Percentiles rank a stretch among this genome's conserved stretches.
Conservation (phyloP, 2,888 invertebrate genomes). For the Ormyrus labotus region DNA sequence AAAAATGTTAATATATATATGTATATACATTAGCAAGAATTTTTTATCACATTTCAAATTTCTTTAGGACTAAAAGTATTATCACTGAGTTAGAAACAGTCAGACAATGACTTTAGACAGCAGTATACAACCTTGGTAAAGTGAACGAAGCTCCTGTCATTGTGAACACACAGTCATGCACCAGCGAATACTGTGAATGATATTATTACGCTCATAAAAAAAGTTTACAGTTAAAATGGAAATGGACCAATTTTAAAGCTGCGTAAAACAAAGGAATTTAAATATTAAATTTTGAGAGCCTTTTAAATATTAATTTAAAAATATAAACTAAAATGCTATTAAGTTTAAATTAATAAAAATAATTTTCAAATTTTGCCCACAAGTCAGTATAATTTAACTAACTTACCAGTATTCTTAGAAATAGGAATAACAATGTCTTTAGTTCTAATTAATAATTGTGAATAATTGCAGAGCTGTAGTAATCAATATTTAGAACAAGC, state of each 20-base stretch:
- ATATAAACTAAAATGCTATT: too few relatives aligned
- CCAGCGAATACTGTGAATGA: slow-evolving; percentile 41
- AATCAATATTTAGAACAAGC: too few relatives aligned
- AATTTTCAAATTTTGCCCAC: not conserved
- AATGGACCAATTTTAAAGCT: slow-evolving; percentile 31
- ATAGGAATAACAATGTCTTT: too few relatives aligned
- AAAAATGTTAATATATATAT: slow-evolving; percentile 12
- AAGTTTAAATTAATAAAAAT: not conserved
- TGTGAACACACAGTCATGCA: slow-evolving; percentile 50
- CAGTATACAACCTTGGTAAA: slow-evolving; percentile 42
- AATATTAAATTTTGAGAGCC: slow-evolving; percentile 14
- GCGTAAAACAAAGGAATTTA: slow-evolving; percentile 28
- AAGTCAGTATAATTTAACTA: not conserved
- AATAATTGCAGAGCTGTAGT: too few relatives aligned
- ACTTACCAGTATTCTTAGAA: too few relatives aligned
- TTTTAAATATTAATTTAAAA: not conserved
- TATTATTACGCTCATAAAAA: slow-evolving; percentile 50
- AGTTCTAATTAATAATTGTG: too few relatives aligned
- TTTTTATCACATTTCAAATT: slow-evolving; percentile 40
- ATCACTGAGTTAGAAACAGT: slow-evolving; percentile 19
- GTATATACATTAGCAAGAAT: slow-evolving; percentile 1
- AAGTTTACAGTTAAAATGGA: slow-evolving; percentile 54
- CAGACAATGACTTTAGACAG: slow-evolving; percentile 41
- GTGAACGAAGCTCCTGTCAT: slow-evolving; percentile 44
- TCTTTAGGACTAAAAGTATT: slow-evolving; percentile 30